These are phyloP conservation scores for Oncorhynchus masou DNA, from an alignment of 2,113 vertebrate species.

Conservation along the genomic window DNA sequence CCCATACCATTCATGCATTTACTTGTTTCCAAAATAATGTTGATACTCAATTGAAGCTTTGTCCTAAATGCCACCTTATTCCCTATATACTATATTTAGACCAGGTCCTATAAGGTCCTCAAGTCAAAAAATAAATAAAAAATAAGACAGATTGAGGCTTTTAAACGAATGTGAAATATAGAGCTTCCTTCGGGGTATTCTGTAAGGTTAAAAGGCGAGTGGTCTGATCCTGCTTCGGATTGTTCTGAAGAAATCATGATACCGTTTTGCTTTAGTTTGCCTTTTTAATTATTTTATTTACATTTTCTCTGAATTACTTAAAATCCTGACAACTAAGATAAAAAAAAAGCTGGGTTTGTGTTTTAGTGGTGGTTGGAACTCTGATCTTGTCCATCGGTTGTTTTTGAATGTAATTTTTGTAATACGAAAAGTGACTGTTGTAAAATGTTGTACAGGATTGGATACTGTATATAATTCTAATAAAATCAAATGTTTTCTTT, in stretches of 20 bases:
- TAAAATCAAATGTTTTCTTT: background rate
- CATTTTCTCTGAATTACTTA: background rate
- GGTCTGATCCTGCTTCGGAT: no score
- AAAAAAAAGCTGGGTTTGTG: background rate
- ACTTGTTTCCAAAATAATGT: no score
- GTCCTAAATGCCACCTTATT: no score
- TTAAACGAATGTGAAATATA: no score
- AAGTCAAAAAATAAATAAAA: no score
- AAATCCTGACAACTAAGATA: background rate
- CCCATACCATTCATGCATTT: no score
- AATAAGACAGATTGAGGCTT: background rate
- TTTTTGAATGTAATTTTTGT: background rate
- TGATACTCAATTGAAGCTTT: no score
- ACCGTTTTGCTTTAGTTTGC: no score
- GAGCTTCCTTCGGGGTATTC: no score
- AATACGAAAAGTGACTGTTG: background rate
- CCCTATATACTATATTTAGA: no score
- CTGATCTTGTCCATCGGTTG: background rate
- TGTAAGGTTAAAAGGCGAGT: no score
- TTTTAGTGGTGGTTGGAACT: background rate
- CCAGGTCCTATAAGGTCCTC: background rate
- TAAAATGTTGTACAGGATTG: background rate
- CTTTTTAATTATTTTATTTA: background rate
- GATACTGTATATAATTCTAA: background rate
- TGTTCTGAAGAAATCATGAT: no score